A percentile compares a stretch with the other conserved stretches of the same genome.
Evolutionary conservation across 2,113 vertebrate species (phyloP).

Genomic region (Siniperca knerii): DNA sequence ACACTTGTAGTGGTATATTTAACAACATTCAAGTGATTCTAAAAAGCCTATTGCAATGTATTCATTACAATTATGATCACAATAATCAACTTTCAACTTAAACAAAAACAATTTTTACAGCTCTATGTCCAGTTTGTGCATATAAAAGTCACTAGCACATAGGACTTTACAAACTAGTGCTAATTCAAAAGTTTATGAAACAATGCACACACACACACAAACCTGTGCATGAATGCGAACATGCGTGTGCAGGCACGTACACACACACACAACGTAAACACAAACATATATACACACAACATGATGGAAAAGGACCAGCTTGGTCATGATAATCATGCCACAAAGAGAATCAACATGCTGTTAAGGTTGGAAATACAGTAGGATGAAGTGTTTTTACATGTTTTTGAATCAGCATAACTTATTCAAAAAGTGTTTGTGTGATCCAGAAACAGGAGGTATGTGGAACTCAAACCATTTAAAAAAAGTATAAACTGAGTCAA

Average conservation of each 20-base stretch:
- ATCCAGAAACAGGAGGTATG: slow-evolving; percentile 48
- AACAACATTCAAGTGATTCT: slow-evolving; percentile 65
- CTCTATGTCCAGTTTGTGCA: slow-evolving; percentile 58
- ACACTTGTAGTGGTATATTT: slow-evolving; percentile 54
- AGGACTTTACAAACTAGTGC: slow-evolving; percentile 57
- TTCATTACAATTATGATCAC: slow-evolving; percentile 54
- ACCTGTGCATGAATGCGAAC: slow-evolving; percentile 12
- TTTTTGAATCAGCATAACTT: slow-evolving; percentile 35
- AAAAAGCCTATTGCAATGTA: slow-evolving; percentile 56
- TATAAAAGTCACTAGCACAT: slow-evolving; percentile 67
- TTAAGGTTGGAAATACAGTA: slow-evolving; percentile 26
- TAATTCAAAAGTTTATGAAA: slow-evolving; percentile 68
- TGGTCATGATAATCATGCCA: slow-evolving; percentile 57
- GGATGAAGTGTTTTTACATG: slow-evolving; percentile 21
- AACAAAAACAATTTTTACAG: slow-evolving; percentile 50
- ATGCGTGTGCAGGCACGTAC: slow-evolving; percentile 29
- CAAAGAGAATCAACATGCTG: slow-evolving; percentile 56
- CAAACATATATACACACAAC: slow-evolving; percentile 23
- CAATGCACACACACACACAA: slow-evolving; percentile 26
- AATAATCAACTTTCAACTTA: slow-evolving; percentile 39
- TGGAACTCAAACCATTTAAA: slow-evolving; percentile 19
- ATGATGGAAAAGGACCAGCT: slow-evolving; percentile 61
- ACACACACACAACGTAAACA: slow-evolving; percentile 11
- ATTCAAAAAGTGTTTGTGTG: slow-evolving; percentile 22
- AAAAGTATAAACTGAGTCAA: slow-evolving; percentile 41